Conservation (phyloP, 30 jellyfish, hydroid and myxozoan genomes). For the Aurelia sp. region DNA sequence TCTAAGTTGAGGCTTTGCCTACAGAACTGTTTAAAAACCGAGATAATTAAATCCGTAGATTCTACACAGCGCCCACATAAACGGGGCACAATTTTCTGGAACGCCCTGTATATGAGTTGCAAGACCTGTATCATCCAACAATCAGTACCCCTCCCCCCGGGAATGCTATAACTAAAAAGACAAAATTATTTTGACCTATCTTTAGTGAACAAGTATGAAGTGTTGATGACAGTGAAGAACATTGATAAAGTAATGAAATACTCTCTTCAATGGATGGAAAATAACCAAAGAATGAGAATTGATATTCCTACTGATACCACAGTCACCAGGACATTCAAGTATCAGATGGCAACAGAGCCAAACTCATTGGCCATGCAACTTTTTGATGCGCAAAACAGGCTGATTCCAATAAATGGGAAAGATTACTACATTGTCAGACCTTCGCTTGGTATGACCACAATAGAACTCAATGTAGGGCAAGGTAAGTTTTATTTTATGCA, state of each 20-base stretch:
- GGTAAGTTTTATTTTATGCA: neutral
- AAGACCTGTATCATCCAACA: too few species aligned
- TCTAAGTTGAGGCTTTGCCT: too few species aligned
- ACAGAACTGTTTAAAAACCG: too few species aligned
- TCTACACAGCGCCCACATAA: too few species aligned
- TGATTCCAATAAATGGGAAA: constrained; percentile 1
- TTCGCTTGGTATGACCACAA: neutral
- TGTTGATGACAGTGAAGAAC: neutral
- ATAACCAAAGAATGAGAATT: neutral
- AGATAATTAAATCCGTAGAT: too few species aligned
- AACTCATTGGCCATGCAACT: too few species aligned
- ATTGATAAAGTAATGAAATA: neutral
- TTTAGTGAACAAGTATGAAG: constrained; percentile 1
- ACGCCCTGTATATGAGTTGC: too few species aligned
- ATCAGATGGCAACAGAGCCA: neutral
- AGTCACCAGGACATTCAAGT: neutral
- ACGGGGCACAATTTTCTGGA: too few species aligned
- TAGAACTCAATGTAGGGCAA: constrained; percentile 1
- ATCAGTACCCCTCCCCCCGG: too few species aligned
- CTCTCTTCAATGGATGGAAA: neutral
- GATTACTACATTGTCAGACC: neutral
- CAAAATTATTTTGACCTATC: too few species aligned
- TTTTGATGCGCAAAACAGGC: neutral
- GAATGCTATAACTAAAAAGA: too few species aligned
- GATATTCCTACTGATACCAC: neutral